A percentile compares a stretch with the other conserved stretches of the same genome.
These are phyloP conservation scores for Oligia strigilis DNA, from an alignment of 2,888 invertebrate species.

Conservation along the genomic window DNA sequence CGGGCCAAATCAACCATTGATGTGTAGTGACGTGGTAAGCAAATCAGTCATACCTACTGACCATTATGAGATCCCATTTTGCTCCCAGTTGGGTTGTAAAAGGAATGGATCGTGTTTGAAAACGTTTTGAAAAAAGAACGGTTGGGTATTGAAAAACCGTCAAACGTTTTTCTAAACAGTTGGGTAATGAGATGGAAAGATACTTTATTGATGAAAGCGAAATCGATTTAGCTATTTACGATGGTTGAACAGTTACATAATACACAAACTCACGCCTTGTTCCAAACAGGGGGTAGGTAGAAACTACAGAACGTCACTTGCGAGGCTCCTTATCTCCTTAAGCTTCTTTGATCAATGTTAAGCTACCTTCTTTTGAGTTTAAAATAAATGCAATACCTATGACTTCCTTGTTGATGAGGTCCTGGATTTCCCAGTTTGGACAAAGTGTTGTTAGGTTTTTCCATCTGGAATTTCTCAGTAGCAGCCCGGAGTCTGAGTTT, in stretches of 20 bases:
- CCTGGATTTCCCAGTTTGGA: background rate
- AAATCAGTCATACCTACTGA: conserved; percentile 61
- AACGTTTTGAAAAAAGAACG: conserved; percentile 17
- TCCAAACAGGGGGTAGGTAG: background rate
- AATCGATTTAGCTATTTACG: conserved; percentile 1
- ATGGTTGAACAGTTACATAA: background rate
- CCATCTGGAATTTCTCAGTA: background rate
- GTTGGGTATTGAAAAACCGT: conserved; percentile 15
- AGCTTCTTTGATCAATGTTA: too few species aligned
- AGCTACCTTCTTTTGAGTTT: too few species aligned
- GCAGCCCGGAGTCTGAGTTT: too few species aligned
- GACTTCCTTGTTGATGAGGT: background rate
- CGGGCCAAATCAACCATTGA: conserved; percentile 55
- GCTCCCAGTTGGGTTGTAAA: conserved; percentile 30
- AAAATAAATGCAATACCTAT: background rate
- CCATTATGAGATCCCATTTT: conserved; percentile 44
- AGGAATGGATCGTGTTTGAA: background rate
- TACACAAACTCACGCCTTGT: background rate
- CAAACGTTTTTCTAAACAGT: conserved; percentile 6
- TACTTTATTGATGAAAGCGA: background rate
- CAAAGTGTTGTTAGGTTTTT: too few species aligned
- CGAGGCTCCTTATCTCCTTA: background rate
- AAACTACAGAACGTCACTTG: background rate
- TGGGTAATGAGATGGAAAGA: conserved; percentile 9
- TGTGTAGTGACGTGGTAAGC: conserved; percentile 63